Conservation (phyloP, 2,113 vertebrate species). For the Callaeas wilsoni region DNA sequence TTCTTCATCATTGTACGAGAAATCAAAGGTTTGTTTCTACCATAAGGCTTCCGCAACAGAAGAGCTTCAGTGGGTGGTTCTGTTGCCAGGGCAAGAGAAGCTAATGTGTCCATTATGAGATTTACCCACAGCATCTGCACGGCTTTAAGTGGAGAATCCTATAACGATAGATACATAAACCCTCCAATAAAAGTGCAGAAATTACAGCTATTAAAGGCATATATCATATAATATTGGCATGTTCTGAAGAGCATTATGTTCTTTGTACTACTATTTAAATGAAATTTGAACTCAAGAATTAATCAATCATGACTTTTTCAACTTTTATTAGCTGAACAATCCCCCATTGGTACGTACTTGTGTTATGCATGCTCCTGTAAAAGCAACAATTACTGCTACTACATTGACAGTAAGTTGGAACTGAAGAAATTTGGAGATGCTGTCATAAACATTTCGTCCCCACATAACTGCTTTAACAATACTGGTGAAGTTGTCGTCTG, state of each 20-base stretch:
- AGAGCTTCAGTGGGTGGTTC: conserved; percentile 96
- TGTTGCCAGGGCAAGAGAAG: conserved; percentile 95
- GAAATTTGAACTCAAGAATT: neutral
- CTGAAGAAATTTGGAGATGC: conserved; percentile 99
- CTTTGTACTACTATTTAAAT: neutral
- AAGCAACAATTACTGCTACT: conserved; percentile 98
- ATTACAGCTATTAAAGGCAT: neutral
- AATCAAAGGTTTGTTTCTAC: conserved; percentile 97
- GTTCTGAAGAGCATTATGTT: neutral
- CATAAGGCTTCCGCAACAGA: conserved; percentile 92
- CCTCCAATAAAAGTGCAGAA: neutral
- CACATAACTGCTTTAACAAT: conserved; percentile 99
- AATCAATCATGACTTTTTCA: neutral
- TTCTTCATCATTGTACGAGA: conserved; percentile 99
- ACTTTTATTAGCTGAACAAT: neutral
- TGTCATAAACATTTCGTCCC: conserved; percentile 98
- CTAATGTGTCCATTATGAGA: conserved; percentile 98
- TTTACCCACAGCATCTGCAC: conserved; percentile 99
- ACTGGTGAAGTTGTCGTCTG: conserved; percentile 97
- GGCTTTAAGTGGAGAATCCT: conserved; percentile 98
- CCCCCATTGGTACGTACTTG: conserved; percentile 79
- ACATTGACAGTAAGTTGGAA: conserved; percentile 98
- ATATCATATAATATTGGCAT: neutral
- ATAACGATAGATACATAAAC: conserved; percentile 60
- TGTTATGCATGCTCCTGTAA: conserved; percentile 98